A percentile compares a stretch with the other conserved stretches of the same genome.
Conservation (phyloP, 35 echinoderm and acorn worm species). For the Eucidaris tribuloides region DNA sequence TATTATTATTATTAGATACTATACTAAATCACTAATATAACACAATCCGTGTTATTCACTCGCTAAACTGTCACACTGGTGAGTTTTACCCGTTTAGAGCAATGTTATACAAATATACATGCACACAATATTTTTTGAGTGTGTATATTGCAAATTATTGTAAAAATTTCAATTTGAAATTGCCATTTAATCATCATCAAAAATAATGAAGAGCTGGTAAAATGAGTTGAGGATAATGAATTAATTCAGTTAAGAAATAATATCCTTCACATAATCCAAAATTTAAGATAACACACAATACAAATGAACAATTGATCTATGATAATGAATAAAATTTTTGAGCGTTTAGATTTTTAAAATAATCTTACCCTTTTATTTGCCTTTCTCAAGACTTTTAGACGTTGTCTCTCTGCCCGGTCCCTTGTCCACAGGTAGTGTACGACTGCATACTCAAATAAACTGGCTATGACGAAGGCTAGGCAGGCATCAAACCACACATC, state of each 20-base stretch:
- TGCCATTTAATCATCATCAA: too few species aligned
- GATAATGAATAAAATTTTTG: neutral
- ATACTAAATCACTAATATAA: too few species aligned
- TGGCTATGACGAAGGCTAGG: constrained; percentile 66
- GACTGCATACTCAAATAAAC: constrained; percentile 77
- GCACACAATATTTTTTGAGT: too few species aligned
- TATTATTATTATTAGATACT: too few species aligned
- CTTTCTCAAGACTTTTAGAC: constrained; percentile 52
- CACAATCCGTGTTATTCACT: too few species aligned
- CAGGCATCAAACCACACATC: constrained; percentile 92
- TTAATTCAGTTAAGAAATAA: neutral
- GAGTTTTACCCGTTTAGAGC: too few species aligned
- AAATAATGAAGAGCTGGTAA: too few species aligned
- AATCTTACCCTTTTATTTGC: constrained; percentile 6
- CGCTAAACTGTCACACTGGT: too few species aligned
- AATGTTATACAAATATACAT: too few species aligned
- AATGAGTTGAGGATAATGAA: too few species aligned
- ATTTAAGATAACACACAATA: neutral
- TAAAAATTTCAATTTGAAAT: too few species aligned
- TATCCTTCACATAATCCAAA: neutral
- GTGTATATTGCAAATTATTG: too few species aligned
- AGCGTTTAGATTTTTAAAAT: neutral
- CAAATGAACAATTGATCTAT: neutral
- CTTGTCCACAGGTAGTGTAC: constrained; percentile 88
- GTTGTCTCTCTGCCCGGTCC: constrained; percentile 60